phyloP scores from a whole-genome alignment of 2,888 invertebrate genomes.

The Frankliniella intonsa region DNA sequence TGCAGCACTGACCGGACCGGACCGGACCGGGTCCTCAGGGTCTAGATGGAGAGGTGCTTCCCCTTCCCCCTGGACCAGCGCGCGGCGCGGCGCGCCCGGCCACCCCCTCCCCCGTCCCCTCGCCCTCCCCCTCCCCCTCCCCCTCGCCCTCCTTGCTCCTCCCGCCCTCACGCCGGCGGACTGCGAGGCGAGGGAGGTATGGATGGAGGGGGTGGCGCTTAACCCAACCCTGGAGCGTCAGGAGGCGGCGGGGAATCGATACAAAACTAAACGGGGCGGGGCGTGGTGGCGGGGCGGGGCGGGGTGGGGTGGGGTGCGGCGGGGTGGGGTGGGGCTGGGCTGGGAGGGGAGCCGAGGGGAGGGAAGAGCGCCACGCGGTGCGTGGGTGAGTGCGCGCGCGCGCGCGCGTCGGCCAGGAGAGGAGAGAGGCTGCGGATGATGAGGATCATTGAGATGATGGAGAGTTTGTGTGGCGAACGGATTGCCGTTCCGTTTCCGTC shows the following conservation, averaged over 20 bases:
- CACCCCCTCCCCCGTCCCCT: not conserved
- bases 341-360: not conserved
- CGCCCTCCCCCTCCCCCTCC: not conserved
- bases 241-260: conserved; percentile 17
- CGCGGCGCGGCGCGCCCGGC: not conserved
- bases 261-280: conserved; percentile 15
- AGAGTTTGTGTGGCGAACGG: conserved; percentile 1
- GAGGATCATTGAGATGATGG: conserved; percentile 17
- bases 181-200: not conserved
- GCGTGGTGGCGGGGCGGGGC: not conserved
- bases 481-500: not conserved
- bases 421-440: not conserved
- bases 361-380: not conserved
- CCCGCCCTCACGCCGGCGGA: not conserved
- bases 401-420: not conserved
- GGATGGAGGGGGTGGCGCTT: not conserved
- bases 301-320: not conserved
- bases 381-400: not conserved
- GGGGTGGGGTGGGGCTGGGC: not conserved
- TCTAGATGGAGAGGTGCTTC: too few species aligned
- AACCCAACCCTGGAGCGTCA: not conserved
- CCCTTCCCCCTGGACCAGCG: not conserved
- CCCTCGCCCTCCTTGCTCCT: not conserved
- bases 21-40: too few species aligned
- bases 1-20: too few species aligned